These are phyloP conservation scores for Lapara coniferarum DNA, from an alignment of 2,888 invertebrate species.

Conservation along the genomic window DNA sequence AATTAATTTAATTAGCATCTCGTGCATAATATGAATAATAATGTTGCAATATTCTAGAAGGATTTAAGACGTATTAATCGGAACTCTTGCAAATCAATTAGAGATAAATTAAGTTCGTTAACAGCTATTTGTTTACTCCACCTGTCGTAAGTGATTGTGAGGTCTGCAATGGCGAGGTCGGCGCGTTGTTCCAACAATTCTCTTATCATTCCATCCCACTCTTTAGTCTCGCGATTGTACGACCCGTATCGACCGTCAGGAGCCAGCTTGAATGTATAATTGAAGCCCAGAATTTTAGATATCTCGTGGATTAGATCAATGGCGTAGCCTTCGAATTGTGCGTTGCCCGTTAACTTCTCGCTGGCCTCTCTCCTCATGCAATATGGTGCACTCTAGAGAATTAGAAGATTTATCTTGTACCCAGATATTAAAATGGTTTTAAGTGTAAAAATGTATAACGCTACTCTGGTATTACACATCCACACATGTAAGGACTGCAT, in stretches of 20 bases:
- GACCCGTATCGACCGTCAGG: conserved; percentile 94
- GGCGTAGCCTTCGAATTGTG: conserved; percentile 97
- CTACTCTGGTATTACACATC: conserved; percentile 36
- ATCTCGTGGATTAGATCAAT: conserved; percentile 97
- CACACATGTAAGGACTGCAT: conserved; percentile 44
- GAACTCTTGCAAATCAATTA: background rate
- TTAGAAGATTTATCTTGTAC: conserved; percentile 45
- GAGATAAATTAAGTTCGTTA: background rate
- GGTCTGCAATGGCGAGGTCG: conserved; percentile 97
- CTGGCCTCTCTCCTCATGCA: conserved; percentile 96
- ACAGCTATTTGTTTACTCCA: conserved; percentile 72
- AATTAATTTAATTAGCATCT: no score
- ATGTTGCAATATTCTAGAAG: no score
- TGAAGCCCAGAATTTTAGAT: conserved; percentile 92
- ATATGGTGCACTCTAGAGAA: conserved; percentile 94
- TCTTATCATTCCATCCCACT: conserved; percentile 96
- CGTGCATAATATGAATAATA: no score
- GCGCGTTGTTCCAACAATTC: conserved; percentile 95
- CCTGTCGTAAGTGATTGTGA: conserved; percentile 98
- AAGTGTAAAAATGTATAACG: conserved; percentile 37
- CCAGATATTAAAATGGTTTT: conserved; percentile 41
- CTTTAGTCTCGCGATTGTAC: conserved; percentile 90
- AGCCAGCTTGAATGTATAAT: conserved; percentile 93
- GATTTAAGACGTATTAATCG: background rate
- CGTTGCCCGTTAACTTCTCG: conserved; percentile 93